These are phyloP conservation scores for Lycocerus yunnanus DNA, from an alignment of 2,888 invertebrate species.

Conservation along the genomic window DNA sequence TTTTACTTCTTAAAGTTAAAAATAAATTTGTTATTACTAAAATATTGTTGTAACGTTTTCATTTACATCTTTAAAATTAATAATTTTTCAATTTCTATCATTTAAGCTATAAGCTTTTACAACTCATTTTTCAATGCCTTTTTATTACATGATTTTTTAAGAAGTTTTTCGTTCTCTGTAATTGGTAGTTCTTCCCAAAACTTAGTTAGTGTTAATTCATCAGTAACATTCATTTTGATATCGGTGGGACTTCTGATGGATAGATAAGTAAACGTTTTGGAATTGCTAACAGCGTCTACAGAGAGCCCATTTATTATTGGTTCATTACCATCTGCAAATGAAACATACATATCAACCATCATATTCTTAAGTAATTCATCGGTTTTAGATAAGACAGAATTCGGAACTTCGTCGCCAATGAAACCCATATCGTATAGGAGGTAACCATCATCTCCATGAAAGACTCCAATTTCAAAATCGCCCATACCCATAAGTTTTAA, in stretches of 20 bases:
- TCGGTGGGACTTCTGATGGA: not conserved
- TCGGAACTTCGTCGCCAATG: not conserved
- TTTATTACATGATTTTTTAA: not conserved
- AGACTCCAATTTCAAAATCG: not conserved
- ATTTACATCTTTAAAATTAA: no score
- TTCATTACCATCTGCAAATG: not conserved
- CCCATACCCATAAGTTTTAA: not conserved
- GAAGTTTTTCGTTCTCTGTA: conserved; percentile 3
- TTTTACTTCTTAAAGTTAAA: no score
- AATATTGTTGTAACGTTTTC: no score
- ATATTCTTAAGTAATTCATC: conserved; percentile 9
- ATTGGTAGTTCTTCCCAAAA: conserved; percentile 17
- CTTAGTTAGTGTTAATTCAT: not conserved
- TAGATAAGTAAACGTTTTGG: conserved; percentile 2
- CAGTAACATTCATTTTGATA: not conserved
- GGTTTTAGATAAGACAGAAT: not conserved
- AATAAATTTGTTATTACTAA: no score
- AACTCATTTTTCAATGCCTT: not conserved
- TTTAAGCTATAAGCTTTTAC: no score
- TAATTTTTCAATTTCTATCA: no score
- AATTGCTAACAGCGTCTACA: not conserved
- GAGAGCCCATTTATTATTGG: conserved; percentile 2
- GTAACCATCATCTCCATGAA: conserved; percentile 10
- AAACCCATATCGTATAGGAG: not conserved
- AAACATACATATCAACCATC: conserved; percentile 1